A percentile compares a stretch with the other conserved stretches of the same genome.
Evolutionary conservation across 2,113 vertebrate genomes (phyloP).

Genomic region (Sporophila hypoxantha): DNA sequence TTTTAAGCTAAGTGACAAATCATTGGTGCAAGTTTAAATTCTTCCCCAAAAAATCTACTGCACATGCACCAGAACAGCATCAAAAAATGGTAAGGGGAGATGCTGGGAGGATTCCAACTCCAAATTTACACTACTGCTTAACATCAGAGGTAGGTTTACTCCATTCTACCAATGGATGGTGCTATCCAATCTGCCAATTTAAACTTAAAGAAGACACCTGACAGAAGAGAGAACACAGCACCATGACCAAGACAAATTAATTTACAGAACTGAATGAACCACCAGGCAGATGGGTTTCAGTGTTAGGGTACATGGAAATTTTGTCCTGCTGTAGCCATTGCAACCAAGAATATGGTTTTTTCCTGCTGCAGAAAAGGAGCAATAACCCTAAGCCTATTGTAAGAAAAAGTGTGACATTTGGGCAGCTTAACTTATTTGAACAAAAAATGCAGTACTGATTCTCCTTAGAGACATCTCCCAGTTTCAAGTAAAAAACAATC

Average conservation of each 20-base stretch:
- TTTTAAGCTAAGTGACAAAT: not conserved
- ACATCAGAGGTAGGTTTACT: not conserved
- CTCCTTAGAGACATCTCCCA: not conserved
- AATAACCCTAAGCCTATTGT: not conserved
- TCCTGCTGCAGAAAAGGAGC: not conserved
- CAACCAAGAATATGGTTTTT: not conserved
- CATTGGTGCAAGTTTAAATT: not conserved
- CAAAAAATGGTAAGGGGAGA: not conserved
- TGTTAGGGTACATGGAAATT: not conserved
- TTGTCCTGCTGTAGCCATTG: not conserved
- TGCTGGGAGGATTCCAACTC: not conserved
- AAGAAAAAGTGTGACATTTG: not conserved
- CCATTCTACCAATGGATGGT: not conserved
- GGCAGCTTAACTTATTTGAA: not conserved
- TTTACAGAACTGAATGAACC: not conserved
- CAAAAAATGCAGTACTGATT: not conserved
- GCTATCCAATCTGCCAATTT: not conserved
- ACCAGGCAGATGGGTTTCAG: not conserved
- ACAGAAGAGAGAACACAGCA: not conserved
- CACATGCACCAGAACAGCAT: not conserved
- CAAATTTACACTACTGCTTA: not conserved
- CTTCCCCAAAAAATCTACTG: not conserved
- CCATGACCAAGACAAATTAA: not conserved
- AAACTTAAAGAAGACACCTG: not conserved
- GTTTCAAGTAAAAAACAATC: not conserved